A percentile compares a stretch with the other conserved stretches of the same genome.
phyloP scores from a whole-genome alignment of 2,113 vertebrate genomes.

The Bubo bubo region DNA sequence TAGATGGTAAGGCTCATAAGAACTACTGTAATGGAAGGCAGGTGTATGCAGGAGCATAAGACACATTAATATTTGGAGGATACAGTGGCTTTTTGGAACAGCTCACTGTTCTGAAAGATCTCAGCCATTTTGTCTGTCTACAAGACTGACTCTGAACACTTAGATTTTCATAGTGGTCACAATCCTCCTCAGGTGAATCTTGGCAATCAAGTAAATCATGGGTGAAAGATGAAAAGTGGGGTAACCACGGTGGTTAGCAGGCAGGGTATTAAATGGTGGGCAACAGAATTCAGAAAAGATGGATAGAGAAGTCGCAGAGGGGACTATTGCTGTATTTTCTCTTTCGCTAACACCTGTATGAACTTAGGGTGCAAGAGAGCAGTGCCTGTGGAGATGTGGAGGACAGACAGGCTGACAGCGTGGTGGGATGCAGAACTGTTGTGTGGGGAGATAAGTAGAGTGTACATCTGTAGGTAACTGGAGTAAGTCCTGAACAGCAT shows the following conservation, averaged over 20 bases:
- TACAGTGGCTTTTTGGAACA: not conserved
- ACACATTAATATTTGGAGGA: not conserved
- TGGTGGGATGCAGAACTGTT: not conserved
- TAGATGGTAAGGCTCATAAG: not conserved
- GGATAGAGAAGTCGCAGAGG: not conserved
- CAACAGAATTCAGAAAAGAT: not conserved
- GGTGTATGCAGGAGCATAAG: not conserved
- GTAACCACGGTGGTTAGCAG: not conserved
- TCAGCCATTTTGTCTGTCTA: not conserved
- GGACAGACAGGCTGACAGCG: fast-evolving
- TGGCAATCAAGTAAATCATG: not conserved
- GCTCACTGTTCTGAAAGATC: not conserved
- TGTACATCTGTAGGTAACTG: not conserved
- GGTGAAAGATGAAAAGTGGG: not conserved
- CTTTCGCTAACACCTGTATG: not conserved
- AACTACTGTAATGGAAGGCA: not conserved
- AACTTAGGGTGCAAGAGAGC: not conserved
- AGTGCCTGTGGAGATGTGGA: not conserved
- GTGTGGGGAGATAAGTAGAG: not conserved
- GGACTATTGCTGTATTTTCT: not conserved
- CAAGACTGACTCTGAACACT: not conserved
- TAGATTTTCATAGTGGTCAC: not conserved
- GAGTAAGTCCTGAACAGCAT: not conserved
- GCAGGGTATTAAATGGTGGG: not conserved
- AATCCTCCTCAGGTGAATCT: not conserved